Percentiles rank a stretch among this genome's conserved stretches.
Evolutionary conservation across 1,140 invertebrate species (phyloP).

Genomic region (Anastrepha obliqua): DNA sequence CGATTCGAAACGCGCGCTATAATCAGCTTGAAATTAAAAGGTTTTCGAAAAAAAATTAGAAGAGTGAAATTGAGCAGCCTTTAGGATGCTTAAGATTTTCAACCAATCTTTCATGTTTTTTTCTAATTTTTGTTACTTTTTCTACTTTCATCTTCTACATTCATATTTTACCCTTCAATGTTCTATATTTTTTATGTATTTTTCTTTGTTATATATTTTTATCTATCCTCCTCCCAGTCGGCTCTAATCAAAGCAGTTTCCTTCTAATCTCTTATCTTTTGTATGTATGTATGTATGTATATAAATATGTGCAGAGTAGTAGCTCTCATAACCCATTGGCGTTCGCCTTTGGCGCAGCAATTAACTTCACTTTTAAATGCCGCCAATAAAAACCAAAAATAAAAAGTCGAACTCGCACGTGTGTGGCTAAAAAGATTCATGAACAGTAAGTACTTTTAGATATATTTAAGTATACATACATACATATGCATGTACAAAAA

Average conservation of each 20-base stretch:
- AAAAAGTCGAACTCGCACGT: not conserved
- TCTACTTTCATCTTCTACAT: too few species aligned
- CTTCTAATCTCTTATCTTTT: slow-evolving; percentile 1
- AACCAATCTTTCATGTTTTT: not conserved
- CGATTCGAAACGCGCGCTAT: not conserved
- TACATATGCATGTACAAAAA: not conserved
- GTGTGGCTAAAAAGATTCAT: not conserved
- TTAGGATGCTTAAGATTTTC: not conserved
- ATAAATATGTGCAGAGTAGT: not conserved
- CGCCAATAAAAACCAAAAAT: not conserved
- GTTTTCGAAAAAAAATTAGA: not conserved
- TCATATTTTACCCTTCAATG: too few species aligned
- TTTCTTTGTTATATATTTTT: not conserved
- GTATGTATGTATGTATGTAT: too few species aligned
- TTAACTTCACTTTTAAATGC: slow-evolving; percentile 26
- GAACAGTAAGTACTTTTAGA: not conserved
- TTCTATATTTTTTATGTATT: not conserved
- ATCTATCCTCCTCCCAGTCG: not conserved
- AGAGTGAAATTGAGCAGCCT: slow-evolving; percentile 32
- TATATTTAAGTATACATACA: too few species aligned
- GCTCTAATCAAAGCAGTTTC: slow-evolving; percentile 18
- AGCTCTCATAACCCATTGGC: slow-evolving; percentile 35
- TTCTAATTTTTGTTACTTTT: not conserved
- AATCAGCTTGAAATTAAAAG: slow-evolving; percentile 21
- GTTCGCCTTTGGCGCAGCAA: slow-evolving; percentile 15